These are phyloP conservation scores for Andrena haemorrhoa DNA, from an alignment of 2,888 invertebrate genomes.

Conservation along the genomic window DNA sequence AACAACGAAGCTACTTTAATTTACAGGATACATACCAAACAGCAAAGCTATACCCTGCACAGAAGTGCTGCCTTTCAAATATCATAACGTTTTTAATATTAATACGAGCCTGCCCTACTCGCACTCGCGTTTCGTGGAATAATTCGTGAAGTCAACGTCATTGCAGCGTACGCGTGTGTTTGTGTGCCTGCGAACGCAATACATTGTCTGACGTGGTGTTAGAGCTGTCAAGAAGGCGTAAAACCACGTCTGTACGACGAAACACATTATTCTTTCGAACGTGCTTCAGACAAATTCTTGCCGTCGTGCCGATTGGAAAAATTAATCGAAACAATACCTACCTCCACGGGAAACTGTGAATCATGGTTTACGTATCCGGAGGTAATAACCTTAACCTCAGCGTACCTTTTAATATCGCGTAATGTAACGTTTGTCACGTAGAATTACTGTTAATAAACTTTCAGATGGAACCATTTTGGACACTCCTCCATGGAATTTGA, in stretches of 20 bases:
- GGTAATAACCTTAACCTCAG: conserved; percentile 59
- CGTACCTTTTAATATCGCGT: background rate
- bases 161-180: no score
- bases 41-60: no score
- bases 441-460: conserved; percentile 25
- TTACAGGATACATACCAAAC: no score
- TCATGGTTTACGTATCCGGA: conserved; percentile 65
- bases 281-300: background rate
- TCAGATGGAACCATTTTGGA: conserved; percentile 70
- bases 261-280: conserved; percentile 7
- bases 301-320: no score
- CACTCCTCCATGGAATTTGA: conserved; percentile 68
- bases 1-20: no score
- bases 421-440: background rate
- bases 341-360: background rate
- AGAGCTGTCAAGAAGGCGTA: conserved; percentile 7
- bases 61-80: no score
- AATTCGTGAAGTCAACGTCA: no score
- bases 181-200: no score
- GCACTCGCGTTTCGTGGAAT: no score
- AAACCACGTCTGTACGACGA: background rate
- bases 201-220: conserved; percentile 19
- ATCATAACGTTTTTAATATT: no score
- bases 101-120: no score
- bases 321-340: background rate